Evolutionary conservation across 2,888 invertebrate genomes (phyloP), one percentile per base, ranked within the genome.

Genomic region (Papilio demoleus): DNA sequence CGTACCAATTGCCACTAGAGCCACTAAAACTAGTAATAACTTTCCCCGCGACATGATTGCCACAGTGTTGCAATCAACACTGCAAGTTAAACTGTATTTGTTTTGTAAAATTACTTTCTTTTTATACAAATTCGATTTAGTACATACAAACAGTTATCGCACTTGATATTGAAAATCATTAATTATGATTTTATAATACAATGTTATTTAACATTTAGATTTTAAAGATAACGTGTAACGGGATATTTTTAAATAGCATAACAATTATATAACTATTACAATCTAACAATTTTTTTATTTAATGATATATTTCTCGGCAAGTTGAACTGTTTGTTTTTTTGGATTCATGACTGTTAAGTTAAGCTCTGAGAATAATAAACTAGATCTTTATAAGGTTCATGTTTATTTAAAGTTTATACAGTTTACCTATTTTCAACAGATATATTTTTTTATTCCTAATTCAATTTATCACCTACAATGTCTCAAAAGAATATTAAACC

Each of bases 1-100:
- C 85, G 81, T 72, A 85, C 86, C 84, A 60, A 76, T 73, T 2
- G 74, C 74, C 11, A 81, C 64, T 22, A 84, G 68, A 2, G 77
- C 75, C 34, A 82, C 59, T 8, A 76, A 53, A 47, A 82, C 60
- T 36, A 81, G 73, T 63, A 85, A 63, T 60, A 81, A 58, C 69
- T 78, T 75, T 34, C 65, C 66, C 61, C 67, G 63, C 64, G 75
- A 68, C 76, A 76, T 76, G 67, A 53, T 72, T 68, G 12, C 22
- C 14, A 2, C 14, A 56, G 38, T 59, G 42, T 58, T 64, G 24
- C 19, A 38, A 45, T 24, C 34, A 56, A 31, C 50, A 67, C 65
- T 63, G 45, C 34, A 11, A 36, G 50, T 47, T 65, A 40, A 47
- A 64, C 64, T 60, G 53, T 53, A 58, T 68, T 27, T 31, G 59